These are phyloP conservation scores for Sepiola atlantica DNA, from an alignment of 2,888 invertebrate genomes.

Conservation along the genomic window DNA sequence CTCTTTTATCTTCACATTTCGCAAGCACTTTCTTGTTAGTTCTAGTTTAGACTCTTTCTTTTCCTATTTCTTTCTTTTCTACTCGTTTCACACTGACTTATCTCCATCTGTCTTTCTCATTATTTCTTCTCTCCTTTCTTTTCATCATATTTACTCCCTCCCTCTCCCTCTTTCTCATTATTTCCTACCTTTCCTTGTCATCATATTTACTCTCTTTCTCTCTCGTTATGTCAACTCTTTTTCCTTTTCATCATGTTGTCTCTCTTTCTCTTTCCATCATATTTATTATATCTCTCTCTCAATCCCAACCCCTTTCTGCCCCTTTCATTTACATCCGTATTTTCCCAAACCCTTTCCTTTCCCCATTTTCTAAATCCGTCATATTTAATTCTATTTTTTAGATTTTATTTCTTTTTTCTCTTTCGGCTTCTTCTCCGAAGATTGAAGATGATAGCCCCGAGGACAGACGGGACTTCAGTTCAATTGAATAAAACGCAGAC, in stretches of 20 bases:
- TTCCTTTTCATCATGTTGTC: neutral
- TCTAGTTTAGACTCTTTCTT: too few species aligned
- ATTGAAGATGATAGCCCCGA: neutral
- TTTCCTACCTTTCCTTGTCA: neutral
- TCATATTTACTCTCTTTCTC: neutral
- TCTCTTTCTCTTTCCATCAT: neutral
- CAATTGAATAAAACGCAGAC: neutral
- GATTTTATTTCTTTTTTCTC: neutral
- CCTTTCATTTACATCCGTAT: neutral
- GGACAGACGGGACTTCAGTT: constrained; percentile 19
- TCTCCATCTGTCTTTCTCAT: too few species aligned
- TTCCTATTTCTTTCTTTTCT: too few species aligned
- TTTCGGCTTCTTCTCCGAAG: neutral
- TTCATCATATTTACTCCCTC: neutral
- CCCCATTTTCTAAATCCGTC: neutral
- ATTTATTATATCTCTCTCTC: neutral
- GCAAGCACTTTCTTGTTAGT: too few species aligned
- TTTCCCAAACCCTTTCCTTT: neutral
- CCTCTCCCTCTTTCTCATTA: neutral
- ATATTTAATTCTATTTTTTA: neutral
- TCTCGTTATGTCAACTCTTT: neutral
- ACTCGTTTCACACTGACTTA: neutral
- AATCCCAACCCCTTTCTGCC: neutral
- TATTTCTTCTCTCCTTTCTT: too few species aligned
- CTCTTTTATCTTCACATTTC: too few species aligned